Percentiles rank a stretch among this genome's conserved stretches.
Conservation (phyloP, 2,888 invertebrate genomes). For the Melikaiella ostensackeni region DNA sequence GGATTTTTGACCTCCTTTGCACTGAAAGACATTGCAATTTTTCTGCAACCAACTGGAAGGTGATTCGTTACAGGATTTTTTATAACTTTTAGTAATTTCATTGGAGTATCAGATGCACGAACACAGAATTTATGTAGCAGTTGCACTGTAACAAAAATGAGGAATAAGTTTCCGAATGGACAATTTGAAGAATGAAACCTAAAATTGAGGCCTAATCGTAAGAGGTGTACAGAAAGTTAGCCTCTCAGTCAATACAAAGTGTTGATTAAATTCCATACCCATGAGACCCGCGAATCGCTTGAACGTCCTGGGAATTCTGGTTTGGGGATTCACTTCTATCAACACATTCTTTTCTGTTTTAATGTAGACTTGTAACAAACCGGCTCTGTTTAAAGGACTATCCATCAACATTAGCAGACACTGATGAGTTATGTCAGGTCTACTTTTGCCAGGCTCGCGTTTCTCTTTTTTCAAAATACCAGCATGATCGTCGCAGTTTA, state of each 20-base stretch:
- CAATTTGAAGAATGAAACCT: slow-evolving; percentile 11
- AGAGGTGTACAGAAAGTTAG: background rate
- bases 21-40: slow-evolving; percentile 93
- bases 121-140: slow-evolving; percentile 96
- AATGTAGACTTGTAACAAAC: slow-evolving; percentile 95
- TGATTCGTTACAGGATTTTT: slow-evolving; percentile 97
- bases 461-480: slow-evolving; percentile 91
- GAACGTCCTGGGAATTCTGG: slow-evolving; percentile 97
- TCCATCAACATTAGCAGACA: slow-evolving; percentile 98
- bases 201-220: background rate
- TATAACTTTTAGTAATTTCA: slow-evolving; percentile 95
- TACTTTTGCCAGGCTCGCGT: slow-evolving; percentile 90
- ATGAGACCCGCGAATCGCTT: slow-evolving; percentile 98
- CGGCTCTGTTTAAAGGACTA: slow-evolving; percentile 97
- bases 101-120: slow-evolving; percentile 91
- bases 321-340: slow-evolving; percentile 97
- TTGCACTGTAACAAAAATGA: slow-evolving; percentile 85
- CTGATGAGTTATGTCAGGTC: slow-evolving; percentile 99
- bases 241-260: slow-evolving; percentile 3
- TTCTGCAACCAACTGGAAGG: slow-evolving; percentile 95
- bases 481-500: slow-evolving; percentile 96
- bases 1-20: slow-evolving; percentile 86
- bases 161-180: background rate
- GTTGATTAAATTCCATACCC: slow-evolving; percentile 80
- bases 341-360: slow-evolving; percentile 95